Evolutionary conservation across 2,797 vertebrate species (phyloP).

Genomic region (Garrulus glandarius): DNA sequence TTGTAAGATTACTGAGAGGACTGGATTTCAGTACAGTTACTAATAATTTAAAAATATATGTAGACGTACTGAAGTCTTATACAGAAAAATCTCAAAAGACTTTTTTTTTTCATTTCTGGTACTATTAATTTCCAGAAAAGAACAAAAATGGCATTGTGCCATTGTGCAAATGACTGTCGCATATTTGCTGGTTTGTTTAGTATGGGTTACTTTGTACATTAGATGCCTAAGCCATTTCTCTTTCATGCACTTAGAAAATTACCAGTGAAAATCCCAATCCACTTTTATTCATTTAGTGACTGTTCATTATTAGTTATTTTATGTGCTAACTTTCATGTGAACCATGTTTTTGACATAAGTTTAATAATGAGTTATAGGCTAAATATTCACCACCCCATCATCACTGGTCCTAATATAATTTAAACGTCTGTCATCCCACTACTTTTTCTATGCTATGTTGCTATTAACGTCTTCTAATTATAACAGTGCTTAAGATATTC

Average conservation of each 20-base stretch:
- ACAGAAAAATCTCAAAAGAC: background rate
- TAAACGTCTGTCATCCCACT: background rate
- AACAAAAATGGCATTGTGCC: background rate
- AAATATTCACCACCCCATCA: background rate
- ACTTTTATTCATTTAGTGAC: background rate
- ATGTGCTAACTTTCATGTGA: background rate
- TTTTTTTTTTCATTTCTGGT: background rate
- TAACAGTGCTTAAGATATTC: background rate
- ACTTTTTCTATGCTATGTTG: background rate
- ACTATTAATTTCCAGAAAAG: background rate
- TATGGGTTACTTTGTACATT: background rate
- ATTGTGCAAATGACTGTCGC: background rate
- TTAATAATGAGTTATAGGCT: background rate
- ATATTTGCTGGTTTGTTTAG: background rate
- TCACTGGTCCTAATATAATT: background rate
- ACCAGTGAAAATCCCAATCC: background rate
- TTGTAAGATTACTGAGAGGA: background rate
- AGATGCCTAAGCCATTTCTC: background rate
- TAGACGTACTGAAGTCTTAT: background rate
- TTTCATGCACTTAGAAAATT: background rate
- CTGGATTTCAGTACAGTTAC: background rate
- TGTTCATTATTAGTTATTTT: background rate
- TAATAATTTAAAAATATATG: background rate
- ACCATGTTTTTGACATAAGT: background rate
- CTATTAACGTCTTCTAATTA: background rate